Base-by-base conservation (phyloP, 2,797 vertebrate genomes). In the Adrianichthys oophorus region DNA sequence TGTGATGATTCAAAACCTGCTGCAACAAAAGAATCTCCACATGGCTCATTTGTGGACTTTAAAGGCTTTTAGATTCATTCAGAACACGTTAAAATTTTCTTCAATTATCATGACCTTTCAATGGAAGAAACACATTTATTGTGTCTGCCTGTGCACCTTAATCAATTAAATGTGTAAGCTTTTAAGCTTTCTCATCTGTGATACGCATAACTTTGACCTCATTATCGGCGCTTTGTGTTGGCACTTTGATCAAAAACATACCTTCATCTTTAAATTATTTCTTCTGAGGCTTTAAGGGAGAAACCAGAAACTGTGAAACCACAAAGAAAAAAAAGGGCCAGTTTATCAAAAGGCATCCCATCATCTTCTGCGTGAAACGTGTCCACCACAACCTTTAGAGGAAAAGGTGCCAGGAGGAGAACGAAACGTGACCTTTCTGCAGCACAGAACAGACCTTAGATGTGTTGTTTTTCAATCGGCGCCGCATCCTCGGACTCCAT, bases 111-210 rank as follows among this genome's bases (percentile, higher is more conserved):
- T 57, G 73, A 80, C 82, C 82, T 86, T 83, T 62, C 65, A 19
- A 48, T 70, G 71, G 76, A 59, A 62, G 53, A 42, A 61, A 68
- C 70, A 60, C 76, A 64, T 71, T 60, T 14, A 45, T 40, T 48
- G 14, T 8, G 62, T 59, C 68, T 41, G 73, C 65, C 62, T 45
- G 69, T 69, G 46, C 16, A 49, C 72, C 68, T 60, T 76, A 80
- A 87, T 87, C 85, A 87, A 86, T 85, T 84, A 83, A 65, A 79
- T 16, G 41, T 68, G 62, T 79, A 68, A 84, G 72, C 82, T 79
- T 76, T 80, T 84, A 78, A 85, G 79, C 83, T 65, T 62, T 59
- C 78, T 84, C 66, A 68, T 87, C 59, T 80, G 70, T 64, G 75
- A 85, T 76, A 66, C 75, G 82, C 79, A 85, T 83, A 74, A 79